Percentiles rank a stretch among this genome's conserved stretches.
These are phyloP conservation scores for Eriocheir sinensis DNA, from an alignment of 1,140 invertebrate genomes.

Conservation along the genomic window DNA sequence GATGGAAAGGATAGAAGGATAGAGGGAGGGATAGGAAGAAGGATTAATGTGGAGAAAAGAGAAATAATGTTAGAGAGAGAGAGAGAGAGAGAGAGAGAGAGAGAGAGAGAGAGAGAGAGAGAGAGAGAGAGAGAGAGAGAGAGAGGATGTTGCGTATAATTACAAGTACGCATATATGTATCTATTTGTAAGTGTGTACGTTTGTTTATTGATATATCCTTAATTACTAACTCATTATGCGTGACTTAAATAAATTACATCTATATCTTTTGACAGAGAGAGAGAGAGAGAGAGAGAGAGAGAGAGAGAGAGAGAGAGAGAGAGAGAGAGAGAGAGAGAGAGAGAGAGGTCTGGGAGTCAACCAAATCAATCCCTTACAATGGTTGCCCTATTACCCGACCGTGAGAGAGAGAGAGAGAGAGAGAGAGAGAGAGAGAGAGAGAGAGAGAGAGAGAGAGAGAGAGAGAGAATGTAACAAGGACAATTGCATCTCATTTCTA, in stretches of 20 bases:
- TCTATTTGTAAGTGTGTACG: not conserved
- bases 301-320: conserved; percentile 43
- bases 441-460: no score
- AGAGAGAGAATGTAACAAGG: no score
- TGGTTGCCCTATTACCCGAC: not conserved
- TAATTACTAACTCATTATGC: no score
- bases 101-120: conserved; percentile 25
- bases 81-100: conserved; percentile 17
- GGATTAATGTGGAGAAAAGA: not conserved
- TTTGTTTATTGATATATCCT: not conserved
- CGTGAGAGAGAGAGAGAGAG: not conserved
- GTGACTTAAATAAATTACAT: no score
- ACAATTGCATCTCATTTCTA: no score
- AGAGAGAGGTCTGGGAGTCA: not conserved
- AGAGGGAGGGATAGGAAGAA: not conserved
- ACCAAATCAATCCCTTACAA: not conserved
- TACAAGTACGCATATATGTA: not conserved
- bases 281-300: no score
- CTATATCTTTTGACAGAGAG: no score
- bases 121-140: conserved; percentile 3
- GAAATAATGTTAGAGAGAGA: not conserved
- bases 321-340: conserved; percentile 44
- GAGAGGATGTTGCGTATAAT: not conserved
- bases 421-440: not conserved
- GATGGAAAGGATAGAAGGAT: not conserved